A percentile compares a stretch with the other conserved stretches of the same genome.
phyloP scores from a whole-genome alignment of 92 coral and sea anemone species.

The Actinostola sp. region DNA sequence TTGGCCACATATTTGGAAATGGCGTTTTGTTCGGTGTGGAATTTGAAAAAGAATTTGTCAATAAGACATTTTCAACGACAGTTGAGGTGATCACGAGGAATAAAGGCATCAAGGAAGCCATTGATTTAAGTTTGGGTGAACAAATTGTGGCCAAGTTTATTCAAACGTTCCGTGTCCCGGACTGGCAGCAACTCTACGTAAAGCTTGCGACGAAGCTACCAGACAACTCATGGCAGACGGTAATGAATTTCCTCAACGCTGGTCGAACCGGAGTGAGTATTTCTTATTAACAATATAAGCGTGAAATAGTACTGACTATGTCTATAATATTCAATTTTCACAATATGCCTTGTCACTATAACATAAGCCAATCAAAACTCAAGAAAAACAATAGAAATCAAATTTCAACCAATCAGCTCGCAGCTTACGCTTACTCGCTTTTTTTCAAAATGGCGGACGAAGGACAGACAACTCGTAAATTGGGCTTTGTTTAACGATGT shows the following conservation, averaged over 20 bases:
- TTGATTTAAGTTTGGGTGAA: conserved; percentile 17
- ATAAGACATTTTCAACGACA: conserved; percentile 14
- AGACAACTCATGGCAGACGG: conserved; percentile 31
- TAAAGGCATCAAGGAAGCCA: conserved; percentile 17
- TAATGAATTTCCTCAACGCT: conserved; percentile 21
- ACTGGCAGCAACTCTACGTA: conserved; percentile 31
- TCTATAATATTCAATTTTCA: neutral
- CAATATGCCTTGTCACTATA: neutral
- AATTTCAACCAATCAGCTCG: neutral
- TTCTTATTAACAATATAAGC: neutral
- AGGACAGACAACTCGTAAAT: too few species aligned
- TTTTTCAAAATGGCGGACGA: neutral
- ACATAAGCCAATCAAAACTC: neutral
- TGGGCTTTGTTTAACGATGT: too few species aligned
- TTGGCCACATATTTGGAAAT: conserved; percentile 22
- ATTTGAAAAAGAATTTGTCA: neutral
- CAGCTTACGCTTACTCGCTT: neutral
- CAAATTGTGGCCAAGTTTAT: conserved; percentile 1
- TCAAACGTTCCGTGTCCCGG: conserved; percentile 10
- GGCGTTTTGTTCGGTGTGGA: conserved; percentile 17
- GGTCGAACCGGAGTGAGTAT: conserved; percentile 34
- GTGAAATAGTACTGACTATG: neutral
- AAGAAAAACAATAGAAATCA: neutral
- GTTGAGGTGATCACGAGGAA: conserved; percentile 9
- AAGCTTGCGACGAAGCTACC: conserved; percentile 35